Base-by-base conservation (phyloP, 2,888 invertebrate species). In the Pristionchus fissidentatus region DNA sequence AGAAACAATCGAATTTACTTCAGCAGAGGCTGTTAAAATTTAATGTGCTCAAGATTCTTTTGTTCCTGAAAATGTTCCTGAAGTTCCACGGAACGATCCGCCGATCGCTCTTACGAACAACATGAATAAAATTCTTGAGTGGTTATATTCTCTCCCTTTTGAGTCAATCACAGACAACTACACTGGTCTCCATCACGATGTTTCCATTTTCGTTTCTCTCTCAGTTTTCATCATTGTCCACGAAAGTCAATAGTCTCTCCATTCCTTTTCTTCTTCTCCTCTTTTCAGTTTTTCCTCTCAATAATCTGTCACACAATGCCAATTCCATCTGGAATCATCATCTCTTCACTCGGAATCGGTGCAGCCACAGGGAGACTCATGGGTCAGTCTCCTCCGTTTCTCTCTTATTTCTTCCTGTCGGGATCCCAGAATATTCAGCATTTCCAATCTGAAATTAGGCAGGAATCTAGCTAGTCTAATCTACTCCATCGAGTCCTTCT, bases 311-410 rank as follows among this genome's bases (percentile, higher is more conserved):
- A 77, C 22, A 77, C 75, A 5, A 77, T 77, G 75, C 75, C 75
- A 8, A 49, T 77, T 77, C 75, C 75, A 7, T 77, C 75, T 29
- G 75, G 75, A 15, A 77, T 77, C 13, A 77, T 77, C 49, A 77
- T 77, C 4, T 77, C 75, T 22, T 77, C 75, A 26, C 75, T 77
- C 15, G 75, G 75, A 35, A 77, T 77, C 5, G 75, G 75, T 49
- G 75, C 75, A 77, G 75, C 75, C 0, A 3, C 75, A 0, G 75
- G 75, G 0, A 29, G 75, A 49, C 75, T 77, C 0, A 49, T 77
- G 52, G 75, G 75, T 77, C 7, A 35, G 19, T 22, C 26, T 15
- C 7, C 3, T 35, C 66, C 38, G 1, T n/a, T 22, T 26, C 10
- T 49, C 49, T 49, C 19, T 49, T 10, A n/a, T n/a, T n/a, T 55